Conservation (phyloP, 1,140 invertebrate species). For the Leguminivora glycinivorella region DNA sequence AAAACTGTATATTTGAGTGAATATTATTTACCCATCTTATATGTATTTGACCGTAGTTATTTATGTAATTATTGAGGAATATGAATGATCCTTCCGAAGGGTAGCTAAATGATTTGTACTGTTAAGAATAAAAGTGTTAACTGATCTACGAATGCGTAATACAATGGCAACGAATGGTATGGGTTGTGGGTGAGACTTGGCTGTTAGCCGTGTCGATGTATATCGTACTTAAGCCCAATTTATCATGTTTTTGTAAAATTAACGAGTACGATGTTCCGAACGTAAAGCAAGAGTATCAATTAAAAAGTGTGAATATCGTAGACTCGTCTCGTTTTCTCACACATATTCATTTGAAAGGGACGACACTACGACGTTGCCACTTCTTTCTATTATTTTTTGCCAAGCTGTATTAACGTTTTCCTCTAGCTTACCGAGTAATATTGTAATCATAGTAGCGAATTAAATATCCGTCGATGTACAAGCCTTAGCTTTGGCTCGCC, state of each 20-base stretch:
- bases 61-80: constrained; percentile 35
- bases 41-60: constrained; percentile 42
- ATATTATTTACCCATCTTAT: constrained; percentile 35
- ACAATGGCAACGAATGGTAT: constrained; percentile 16
- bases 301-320: too few relatives aligned
- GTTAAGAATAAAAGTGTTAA: neutral
- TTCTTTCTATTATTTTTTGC: too few relatives aligned
- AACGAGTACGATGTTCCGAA: neutral
- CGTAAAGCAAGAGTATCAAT: too few relatives aligned
- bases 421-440: neutral
- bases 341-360: too few relatives aligned
- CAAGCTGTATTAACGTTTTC: too few relatives aligned
- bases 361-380: too few relatives aligned
- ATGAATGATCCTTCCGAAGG: constrained; percentile 14
- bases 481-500: neutral
- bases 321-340: too few relatives aligned
- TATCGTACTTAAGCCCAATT: neutral
- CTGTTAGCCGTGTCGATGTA: neutral
- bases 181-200: neutral
- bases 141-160: neutral
- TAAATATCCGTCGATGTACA: neutral
- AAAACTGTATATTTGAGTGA: constrained; percentile 42
- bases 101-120: constrained; percentile 36
- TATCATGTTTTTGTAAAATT: neutral
- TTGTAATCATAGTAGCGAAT: neutral